phyloP scores from a whole-genome alignment of 2,888 invertebrate species.

The Melanostoma scalare region DNA sequence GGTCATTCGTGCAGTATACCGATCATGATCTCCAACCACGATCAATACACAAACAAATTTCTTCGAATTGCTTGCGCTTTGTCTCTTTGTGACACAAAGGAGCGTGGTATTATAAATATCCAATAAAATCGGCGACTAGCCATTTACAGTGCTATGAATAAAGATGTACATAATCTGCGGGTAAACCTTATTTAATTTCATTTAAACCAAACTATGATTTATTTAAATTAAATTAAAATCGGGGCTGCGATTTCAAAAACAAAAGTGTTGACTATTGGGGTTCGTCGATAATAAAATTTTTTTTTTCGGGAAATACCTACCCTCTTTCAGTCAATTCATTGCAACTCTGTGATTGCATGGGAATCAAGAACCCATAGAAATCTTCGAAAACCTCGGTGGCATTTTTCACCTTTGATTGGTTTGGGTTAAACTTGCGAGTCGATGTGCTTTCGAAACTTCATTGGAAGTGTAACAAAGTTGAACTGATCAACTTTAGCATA shows the following conservation, averaged over 20 bases:
- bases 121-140: slow-evolving; percentile 3
- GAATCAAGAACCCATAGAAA: too few relatives aligned
- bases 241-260: not conserved
- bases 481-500: too few relatives aligned
- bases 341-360: too few relatives aligned
- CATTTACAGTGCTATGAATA: slow-evolving; percentile 11
- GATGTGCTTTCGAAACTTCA: too few relatives aligned
- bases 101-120: slow-evolving; percentile 46
- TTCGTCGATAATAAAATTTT: too few relatives aligned
- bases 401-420: too few relatives aligned
- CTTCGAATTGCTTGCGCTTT: slow-evolving; percentile 42
- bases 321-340: too few relatives aligned
- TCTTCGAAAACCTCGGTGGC: too few relatives aligned
- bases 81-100: slow-evolving; percentile 56
- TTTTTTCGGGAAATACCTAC: too few relatives aligned
- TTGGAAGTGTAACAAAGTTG: too few relatives aligned
- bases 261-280: not conserved
- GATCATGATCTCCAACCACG: slow-evolving; percentile 67
- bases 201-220: slow-evolving; percentile 1
- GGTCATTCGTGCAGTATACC: slow-evolving; percentile 65
- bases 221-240: not conserved
- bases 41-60: slow-evolving; percentile 51
- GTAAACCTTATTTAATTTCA: slow-evolving; percentile 17
- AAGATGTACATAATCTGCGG: slow-evolving; percentile 11
- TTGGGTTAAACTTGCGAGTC: too few relatives aligned